Percentiles rank a stretch among this genome's conserved stretches.
Conservation (phyloP, 2,113 vertebrate species). For the Oceanites oceanicus region DNA sequence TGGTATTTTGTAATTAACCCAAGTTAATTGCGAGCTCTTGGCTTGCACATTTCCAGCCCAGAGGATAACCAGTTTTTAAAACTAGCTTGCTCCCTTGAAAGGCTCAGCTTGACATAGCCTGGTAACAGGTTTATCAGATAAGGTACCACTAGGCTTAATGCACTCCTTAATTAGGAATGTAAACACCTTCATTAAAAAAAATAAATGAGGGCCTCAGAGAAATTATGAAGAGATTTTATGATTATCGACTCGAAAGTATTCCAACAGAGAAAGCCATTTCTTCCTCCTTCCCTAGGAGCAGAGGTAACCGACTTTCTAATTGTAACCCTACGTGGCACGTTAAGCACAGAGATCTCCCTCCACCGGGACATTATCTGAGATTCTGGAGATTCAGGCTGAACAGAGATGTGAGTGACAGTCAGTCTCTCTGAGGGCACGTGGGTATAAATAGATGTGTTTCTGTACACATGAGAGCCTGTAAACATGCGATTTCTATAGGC, state of each 20-base stretch:
- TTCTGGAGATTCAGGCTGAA: not conserved
- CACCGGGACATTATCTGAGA: not conserved
- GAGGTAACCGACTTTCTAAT: not conserved
- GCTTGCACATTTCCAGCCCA: conserved; percentile 52
- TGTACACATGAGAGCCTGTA: fast-evolving
- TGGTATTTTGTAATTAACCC: conserved; percentile 60
- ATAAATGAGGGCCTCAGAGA: conserved; percentile 3
- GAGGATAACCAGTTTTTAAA: conserved; percentile 53
- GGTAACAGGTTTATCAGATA: conserved; percentile 56
- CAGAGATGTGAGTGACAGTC: not conserved
- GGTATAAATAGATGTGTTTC: not conserved
- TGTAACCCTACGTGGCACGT: fast-evolving
- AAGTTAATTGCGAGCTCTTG: conserved; percentile 32
- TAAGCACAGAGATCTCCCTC: not conserved
- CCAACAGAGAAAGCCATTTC: not conserved
- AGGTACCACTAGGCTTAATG: conserved; percentile 27
- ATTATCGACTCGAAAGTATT: not conserved
- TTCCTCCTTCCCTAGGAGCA: not conserved
- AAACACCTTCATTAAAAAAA: conserved; percentile 54
- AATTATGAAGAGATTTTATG: conserved; percentile 22
- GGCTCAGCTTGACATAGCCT: conserved; percentile 20
- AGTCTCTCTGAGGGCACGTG: not conserved
- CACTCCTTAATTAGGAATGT: conserved; percentile 52
- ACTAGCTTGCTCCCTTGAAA: conserved; percentile 28
- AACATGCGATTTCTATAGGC: fast-evolving